Base-by-base conservation (phyloP, 2,797 vertebrate species). In the Adrianichthys oophorus region DNA sequence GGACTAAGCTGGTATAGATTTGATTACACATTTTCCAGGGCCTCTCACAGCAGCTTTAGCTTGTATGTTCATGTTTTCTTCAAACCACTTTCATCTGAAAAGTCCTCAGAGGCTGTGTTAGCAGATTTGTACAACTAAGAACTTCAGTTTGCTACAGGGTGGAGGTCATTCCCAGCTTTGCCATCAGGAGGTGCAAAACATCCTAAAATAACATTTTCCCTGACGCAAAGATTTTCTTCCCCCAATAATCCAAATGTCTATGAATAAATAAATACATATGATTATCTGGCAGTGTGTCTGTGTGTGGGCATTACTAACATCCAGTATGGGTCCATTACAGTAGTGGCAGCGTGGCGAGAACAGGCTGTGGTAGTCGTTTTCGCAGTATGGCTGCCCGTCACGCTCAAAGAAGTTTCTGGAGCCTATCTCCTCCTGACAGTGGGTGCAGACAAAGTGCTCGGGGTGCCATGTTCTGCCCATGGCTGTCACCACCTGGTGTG, bases 381-480 rank as follows among this genome's bases (percentile, higher is more conserved):
- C 96, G 1, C 96, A 98, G 92, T 94, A 98, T 17, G 96, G 96
- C 79, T 93, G 94, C 4, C 96, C 94, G 0, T 98, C 95, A 6
- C 95, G 89, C 88, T 98, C 96, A 56, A 98, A 98, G 92, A 98
- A 98, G 88, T 97, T 98, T 57, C 93, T 93, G 2, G 96, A 97
- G 21, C 96, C 96, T 0, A 98, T 98, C 90, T 98, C 96, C n/a
- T 97, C 95, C 84, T 96, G 95, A 88, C 96, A 98, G 89, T 98
- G 96, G 73, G 95, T 96, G 83, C 96, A 98, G 74, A 98, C 96
- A 6, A 98, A 98, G 88, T 98, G 96, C 82, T 98, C 96, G 0
- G 96, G 96, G 77, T 98, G 96, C 96, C 96, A 98, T 0, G 95
- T 97, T 78, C 93, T 92, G 66, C 96, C 96, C 96, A 98, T 98